Evolutionary conservation across 2,797 vertebrate genomes (phyloP).

Genomic region (Enteromius mattozi): DNA sequence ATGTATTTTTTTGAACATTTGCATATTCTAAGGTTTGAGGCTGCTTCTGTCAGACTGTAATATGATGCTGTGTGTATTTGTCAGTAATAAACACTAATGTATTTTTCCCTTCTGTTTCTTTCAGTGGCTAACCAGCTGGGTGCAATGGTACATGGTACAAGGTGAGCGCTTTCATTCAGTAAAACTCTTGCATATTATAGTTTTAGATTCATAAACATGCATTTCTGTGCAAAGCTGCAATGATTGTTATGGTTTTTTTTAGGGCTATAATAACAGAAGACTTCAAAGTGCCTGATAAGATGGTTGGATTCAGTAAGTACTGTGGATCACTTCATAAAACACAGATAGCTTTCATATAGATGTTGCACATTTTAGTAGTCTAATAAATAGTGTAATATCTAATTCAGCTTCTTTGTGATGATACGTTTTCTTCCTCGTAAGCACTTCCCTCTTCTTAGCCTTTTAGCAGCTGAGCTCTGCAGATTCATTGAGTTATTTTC

Average conservation of each 20-base stretch:
- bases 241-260: conserved; percentile 50
- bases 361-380: neutral
- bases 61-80: neutral
- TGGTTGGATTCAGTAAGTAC: conserved; percentile 99
- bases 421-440: no score
- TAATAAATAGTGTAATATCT: neutral
- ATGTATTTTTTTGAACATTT: neutral
- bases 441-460: neutral
- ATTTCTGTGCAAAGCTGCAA: neutral
- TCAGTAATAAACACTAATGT: neutral
- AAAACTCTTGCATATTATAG: neutral
- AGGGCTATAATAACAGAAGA: conserved; percentile 99
- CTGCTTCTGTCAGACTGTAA: neutral
- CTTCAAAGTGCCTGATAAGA: conserved; percentile 99
- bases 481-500: neutral
- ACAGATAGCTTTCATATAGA: neutral
- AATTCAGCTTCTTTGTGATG: neutral
- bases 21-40: neutral
- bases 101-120: neutral
- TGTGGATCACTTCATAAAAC: neutral
- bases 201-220: neutral
- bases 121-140: conserved; percentile 96
- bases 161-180: conserved; percentile 78
- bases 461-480: neutral
- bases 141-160: conserved; percentile 95